Evolutionary conservation across 2,797 vertebrate species (phyloP), one percentile per base, ranked within the genome.

Genomic region (Sebastes goodei): DNA sequence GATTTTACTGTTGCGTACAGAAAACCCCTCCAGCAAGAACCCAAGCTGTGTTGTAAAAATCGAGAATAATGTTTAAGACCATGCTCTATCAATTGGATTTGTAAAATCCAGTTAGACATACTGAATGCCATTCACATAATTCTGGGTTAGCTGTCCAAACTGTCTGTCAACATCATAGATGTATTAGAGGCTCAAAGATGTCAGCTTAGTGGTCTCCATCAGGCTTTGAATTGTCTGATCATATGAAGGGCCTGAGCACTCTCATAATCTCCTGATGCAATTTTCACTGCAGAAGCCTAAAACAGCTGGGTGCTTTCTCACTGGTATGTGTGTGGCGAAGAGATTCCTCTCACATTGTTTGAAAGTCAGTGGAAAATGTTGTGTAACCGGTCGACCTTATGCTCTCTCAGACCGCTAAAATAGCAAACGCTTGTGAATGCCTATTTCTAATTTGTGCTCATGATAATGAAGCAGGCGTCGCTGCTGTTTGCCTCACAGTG

Each of bases 11-110:
- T 83, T 81, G 57, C 11, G n/a, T 32, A 11, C 25, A 35, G 23
- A 81, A 59, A 74, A 69, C 60, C 77, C 76, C 55, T 23, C 49
- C 29, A 52, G 76, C 52, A 69, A 77, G 77, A 89, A 75, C 73
- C 61, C 83, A 52, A 82, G 80, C 82, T 68, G 29, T 42, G 72
- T 68, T 57, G 60, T 66, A 88, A 85, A 83, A 82, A 38, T 86
- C 65, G 78, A 87, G 72, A 92, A 72, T 86, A 77, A 88, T 83
- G 71, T 88, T 74, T 81, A 84, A 92, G 78, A 88, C 89, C 81
- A 66, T 89, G 87, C 84, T 89, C 74, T 81, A 89, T 87, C 87
- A 92, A 94, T 89, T 91, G 92, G 93, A 95, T 94, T 93, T 91
- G 63, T 84, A 76, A 90, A 93, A 93, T 93, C 94, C 91, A 76